These are phyloP conservation scores for Bungarus multicinctus DNA, from an alignment of 2,113 vertebrate species.

Conservation along the genomic window DNA sequence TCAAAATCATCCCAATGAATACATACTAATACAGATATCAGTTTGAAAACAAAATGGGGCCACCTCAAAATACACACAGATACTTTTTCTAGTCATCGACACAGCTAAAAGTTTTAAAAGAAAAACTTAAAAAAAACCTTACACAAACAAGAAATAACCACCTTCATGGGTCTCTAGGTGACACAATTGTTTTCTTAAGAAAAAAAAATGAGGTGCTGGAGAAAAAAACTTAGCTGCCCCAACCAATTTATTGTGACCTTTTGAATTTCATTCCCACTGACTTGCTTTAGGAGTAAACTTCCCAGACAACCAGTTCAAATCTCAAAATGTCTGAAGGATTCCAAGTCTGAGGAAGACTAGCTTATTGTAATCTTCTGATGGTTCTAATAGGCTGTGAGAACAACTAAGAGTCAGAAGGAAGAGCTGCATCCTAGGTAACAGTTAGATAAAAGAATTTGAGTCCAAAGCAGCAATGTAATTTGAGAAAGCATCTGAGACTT, in stretches of 20 bases:
- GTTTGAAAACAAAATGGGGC: background rate
- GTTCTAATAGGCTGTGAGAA: background rate
- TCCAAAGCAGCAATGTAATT: background rate
- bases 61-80: background rate
- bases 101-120: background rate
- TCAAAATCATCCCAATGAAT: background rate
- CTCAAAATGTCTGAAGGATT: background rate
- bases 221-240: background rate
- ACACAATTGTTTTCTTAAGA: background rate
- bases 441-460: background rate
- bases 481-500: background rate
- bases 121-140: background rate
- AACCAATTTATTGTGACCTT: background rate
- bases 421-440: background rate
- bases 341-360: background rate
- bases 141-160: background rate
- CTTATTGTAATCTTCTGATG: background rate
- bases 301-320: background rate
- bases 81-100: background rate
- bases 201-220: background rate
- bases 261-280: background rate
- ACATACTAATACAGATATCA: background rate
- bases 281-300: background rate
- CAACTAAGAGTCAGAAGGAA: background rate
- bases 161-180: background rate